Evolutionary conservation across 2,113 vertebrate species (phyloP).

Genomic region (Rhegmatorhina hoffmannsi): DNA sequence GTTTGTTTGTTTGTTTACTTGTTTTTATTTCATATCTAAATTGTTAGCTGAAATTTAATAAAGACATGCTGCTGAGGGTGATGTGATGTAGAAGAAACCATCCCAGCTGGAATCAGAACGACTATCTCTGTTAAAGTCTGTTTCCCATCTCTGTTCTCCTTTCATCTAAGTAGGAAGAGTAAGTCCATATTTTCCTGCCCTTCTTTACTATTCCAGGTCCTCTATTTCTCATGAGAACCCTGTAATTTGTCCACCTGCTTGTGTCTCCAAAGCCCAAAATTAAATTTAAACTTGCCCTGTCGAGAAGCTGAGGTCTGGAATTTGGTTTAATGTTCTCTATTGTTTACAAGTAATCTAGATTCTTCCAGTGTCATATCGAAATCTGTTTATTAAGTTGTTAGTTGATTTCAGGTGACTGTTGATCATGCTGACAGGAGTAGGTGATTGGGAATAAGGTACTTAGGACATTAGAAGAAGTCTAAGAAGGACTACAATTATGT

Average conservation of each 20-base stretch:
- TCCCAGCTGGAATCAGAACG: background rate
- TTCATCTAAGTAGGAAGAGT: background rate
- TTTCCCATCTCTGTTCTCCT: background rate
- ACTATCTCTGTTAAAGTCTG: background rate
- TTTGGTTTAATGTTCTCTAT: background rate
- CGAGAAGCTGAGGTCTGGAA: background rate
- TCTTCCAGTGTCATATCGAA: background rate
- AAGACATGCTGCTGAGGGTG: background rate
- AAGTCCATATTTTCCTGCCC: background rate
- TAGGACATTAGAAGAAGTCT: background rate
- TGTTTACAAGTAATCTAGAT: background rate
- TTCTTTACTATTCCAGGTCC: background rate
- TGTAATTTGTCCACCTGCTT: background rate
- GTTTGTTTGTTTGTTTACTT: background rate
- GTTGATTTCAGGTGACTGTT: background rate
- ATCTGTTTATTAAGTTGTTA: background rate
- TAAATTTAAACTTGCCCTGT: background rate
- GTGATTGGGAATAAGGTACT: background rate
- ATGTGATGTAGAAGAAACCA: background rate
- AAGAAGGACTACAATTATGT: conserved; percentile 21
- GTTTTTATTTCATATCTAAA: background rate
- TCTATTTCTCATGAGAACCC: background rate
- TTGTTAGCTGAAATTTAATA: background rate
- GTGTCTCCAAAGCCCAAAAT: background rate
- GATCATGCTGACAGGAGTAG: background rate